Evolutionary conservation across 2,888 invertebrate genomes (phyloP).

Genomic region (Stenotaenia linearis): DNA sequence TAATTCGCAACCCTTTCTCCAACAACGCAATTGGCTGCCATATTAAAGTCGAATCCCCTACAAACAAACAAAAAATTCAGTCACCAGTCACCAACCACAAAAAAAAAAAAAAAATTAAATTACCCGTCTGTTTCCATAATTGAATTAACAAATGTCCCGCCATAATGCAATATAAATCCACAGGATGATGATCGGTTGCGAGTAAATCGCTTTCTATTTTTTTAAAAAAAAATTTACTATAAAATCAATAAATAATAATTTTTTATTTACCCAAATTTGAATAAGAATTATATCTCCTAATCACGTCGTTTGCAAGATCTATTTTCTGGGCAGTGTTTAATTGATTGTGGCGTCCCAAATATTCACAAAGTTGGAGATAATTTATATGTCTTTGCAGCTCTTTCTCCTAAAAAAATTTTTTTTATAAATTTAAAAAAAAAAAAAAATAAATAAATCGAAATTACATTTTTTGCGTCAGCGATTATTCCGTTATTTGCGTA

Average conservation of each 20-base stretch:
- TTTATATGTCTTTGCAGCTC: conserved; percentile 79
- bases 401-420: conserved; percentile 46
- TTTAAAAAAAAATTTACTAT: neutral
- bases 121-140: conserved; percentile 52
- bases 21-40: conserved; percentile 50
- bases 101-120: neutral
- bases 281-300: conserved; percentile 49
- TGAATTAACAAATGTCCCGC: conserved; percentile 65
- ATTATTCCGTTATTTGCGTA: neutral
- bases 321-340: conserved; percentile 51
- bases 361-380: conserved; percentile 66
- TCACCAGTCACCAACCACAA: too few relatives aligned
- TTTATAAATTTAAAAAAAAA: neutral
- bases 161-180: conserved; percentile 72
- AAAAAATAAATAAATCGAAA: neutral
- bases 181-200: conserved; percentile 52
- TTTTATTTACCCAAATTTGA: neutral
- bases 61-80: neutral
- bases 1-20: conserved; percentile 66
- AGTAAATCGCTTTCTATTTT: conserved; percentile 40
- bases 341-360: conserved; percentile 62
- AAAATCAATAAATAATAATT: conserved; percentile 39
- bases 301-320: conserved; percentile 58
- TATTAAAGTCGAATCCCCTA: conserved; percentile 6
- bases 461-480: conserved; percentile 18